A percentile compares a stretch with the other conserved stretches of the same genome.
Evolutionary conservation across 2,797 vertebrate species (phyloP).

Genomic region (Thamnophis elegans): DNA sequence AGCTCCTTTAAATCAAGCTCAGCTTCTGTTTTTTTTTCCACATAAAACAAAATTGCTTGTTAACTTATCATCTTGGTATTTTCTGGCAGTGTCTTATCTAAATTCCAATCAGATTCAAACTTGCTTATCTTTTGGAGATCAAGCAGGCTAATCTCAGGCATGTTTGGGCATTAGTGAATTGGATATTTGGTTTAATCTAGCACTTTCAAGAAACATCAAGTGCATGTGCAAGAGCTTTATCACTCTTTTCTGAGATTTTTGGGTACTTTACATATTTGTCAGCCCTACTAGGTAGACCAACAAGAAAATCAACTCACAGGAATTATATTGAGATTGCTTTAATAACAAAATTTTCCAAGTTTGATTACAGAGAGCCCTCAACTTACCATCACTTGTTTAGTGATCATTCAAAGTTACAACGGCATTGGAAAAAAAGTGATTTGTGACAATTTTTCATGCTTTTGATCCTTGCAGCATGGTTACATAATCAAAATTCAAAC

Average conservation of each 20-base stretch:
- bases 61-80: neutral
- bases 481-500: neutral
- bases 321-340: neutral
- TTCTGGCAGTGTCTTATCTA: neutral
- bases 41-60: neutral
- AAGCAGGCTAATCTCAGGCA: neutral
- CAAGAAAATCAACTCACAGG: neutral
- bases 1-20: neutral
- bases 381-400: neutral
- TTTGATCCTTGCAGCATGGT: neutral
- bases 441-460: neutral
- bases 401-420: neutral
- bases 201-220: neutral
- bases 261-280: neutral
- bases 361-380: neutral
- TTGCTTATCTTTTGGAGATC: neutral
- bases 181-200: neutral
- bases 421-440: neutral
- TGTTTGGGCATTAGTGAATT: neutral
- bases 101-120: neutral
- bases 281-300: neutral
- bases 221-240: neutral
- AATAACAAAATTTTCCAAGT: neutral
- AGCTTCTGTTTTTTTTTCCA: neutral
- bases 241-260: neutral